Evolutionary conservation across 2,888 invertebrate genomes (phyloP).

Genomic region (Ophion ellenae): DNA sequence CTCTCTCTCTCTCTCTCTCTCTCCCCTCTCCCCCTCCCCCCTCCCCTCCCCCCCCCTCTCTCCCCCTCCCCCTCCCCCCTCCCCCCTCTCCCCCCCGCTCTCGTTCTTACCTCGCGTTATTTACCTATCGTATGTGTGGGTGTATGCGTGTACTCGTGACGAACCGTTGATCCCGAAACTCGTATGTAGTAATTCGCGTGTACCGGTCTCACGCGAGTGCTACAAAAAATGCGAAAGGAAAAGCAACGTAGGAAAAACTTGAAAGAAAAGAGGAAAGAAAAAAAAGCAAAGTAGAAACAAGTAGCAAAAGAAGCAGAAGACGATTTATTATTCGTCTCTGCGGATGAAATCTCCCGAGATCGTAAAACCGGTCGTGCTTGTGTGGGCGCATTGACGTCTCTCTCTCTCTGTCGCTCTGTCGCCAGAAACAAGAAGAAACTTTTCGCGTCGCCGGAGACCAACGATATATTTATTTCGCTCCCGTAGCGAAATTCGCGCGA

Average conservation of each 20-base stretch:
- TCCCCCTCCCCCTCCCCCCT: too few species aligned
- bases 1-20: background rate
- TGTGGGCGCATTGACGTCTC: constrained; percentile 60
- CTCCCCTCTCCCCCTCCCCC: too few species aligned
- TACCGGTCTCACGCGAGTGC: constrained; percentile 3
- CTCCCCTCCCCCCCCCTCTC: too few species aligned
- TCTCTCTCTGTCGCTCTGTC: constrained; percentile 35
- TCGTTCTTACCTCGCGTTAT: background rate
- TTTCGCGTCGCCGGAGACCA: constrained; percentile 33
- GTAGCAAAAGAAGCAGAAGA: constrained; percentile 16
- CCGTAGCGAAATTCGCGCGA: constrained; percentile 61
- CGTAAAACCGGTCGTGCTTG: constrained; percentile 64
- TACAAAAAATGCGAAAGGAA: constrained; percentile 29
- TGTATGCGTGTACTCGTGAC: constrained; percentile 40
- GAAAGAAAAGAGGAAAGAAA: background rate
- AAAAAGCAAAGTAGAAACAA: constrained; percentile 3
- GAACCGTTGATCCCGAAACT: constrained; percentile 45
- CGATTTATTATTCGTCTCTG: constrained; percentile 62
- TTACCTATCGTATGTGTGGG: too few species aligned
- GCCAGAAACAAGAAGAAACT: constrained; percentile 46
- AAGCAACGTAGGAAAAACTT: background rate
- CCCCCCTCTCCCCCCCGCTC: background rate
- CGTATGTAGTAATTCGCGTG: constrained; percentile 43
- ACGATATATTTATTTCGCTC: constrained; percentile 63
- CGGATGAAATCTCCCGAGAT: constrained; percentile 55